A percentile compares a stretch with the other conserved stretches of the same genome.
Conservation (phyloP, 2,888 invertebrate species). For the Parapristionchus giblindavisi region DNA sequence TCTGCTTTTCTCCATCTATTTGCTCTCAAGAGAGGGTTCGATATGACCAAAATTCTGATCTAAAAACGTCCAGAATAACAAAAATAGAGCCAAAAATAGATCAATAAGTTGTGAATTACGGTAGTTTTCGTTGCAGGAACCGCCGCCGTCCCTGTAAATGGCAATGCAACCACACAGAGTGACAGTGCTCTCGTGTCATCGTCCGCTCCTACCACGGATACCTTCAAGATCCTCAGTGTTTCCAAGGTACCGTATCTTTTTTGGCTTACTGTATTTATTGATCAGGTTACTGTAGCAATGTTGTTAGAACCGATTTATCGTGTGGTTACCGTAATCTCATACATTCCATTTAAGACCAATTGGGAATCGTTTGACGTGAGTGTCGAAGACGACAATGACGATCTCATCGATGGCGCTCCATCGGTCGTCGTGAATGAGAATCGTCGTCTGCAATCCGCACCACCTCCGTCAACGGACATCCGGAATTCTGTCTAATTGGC, state of each 20-base stretch:
- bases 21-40: too few relatives aligned
- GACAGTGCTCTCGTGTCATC: constrained; percentile 5
- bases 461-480: constrained; percentile 19
- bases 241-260: constrained; percentile 36
- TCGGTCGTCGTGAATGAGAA: too few relatives aligned
- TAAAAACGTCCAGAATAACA: background rate
- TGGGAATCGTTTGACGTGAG: constrained; percentile 5
- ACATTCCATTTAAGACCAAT: too few relatives aligned
- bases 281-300: background rate
- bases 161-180: background rate
- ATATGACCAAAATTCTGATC: too few relatives aligned
- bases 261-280: background rate
- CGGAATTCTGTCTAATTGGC: too few relatives aligned
- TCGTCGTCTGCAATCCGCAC: constrained; percentile 19
- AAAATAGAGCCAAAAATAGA: background rate
- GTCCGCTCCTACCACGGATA: constrained; percentile 4
- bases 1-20: too few relatives aligned
- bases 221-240: constrained; percentile 34
- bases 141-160: too few relatives aligned
- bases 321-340: too few relatives aligned
- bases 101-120: background rate
- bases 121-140: too few relatives aligned
- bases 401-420: background rate
- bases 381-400: background rate
- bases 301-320: too few relatives aligned